Percentiles rank a stretch among this genome's conserved stretches.
phyloP scores from a whole-genome alignment of 2,888 invertebrate species.

The Villa cingulata region DNA sequence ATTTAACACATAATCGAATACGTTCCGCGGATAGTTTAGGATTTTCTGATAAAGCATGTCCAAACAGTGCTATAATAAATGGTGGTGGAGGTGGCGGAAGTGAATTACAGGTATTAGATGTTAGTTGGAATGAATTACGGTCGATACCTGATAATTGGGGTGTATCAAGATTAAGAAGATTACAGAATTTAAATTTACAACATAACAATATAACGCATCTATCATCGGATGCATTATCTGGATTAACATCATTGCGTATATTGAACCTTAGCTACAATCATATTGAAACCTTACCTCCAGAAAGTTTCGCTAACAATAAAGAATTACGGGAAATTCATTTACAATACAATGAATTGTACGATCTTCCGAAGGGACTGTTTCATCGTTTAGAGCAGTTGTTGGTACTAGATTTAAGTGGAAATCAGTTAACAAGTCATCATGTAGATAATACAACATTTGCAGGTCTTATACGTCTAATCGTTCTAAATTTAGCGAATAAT shows the following conservation, averaged over 20 bases:
- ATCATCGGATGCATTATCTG: conserved; percentile 63
- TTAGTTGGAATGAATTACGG: conserved; percentile 67
- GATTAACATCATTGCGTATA: conserved; percentile 62
- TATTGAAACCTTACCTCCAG: conserved; percentile 65
- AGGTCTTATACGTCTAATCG: conserved; percentile 69
- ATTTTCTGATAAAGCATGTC: conserved; percentile 38
- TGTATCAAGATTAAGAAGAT: conserved; percentile 57
- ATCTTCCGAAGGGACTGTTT: conserved; percentile 69
- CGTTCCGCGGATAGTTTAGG: conserved; percentile 64
- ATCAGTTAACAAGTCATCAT: conserved; percentile 71
- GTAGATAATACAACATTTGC: conserved; percentile 75
- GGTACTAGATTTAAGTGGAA: conserved; percentile 70
- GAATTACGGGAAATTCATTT: conserved; percentile 71
- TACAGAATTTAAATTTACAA: conserved; percentile 67
- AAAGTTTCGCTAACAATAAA: conserved; percentile 65
- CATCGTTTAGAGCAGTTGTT: conserved; percentile 71
- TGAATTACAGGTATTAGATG: conserved; percentile 61
- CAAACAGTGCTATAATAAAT: too few relatives aligned
- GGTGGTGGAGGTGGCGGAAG: conserved; percentile 46
- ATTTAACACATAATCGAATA: conserved; percentile 73
- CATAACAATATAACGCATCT: conserved; percentile 72
- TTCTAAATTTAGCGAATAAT: conserved; percentile 75
- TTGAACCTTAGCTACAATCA: conserved; percentile 79
- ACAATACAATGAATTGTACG: conserved; percentile 71
- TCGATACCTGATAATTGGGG: conserved; percentile 60